A percentile compares a stretch with the other conserved stretches of the same genome.
phyloP scores from a whole-genome alignment of 2,888 invertebrate genomes.

The Euclidia mi region DNA sequence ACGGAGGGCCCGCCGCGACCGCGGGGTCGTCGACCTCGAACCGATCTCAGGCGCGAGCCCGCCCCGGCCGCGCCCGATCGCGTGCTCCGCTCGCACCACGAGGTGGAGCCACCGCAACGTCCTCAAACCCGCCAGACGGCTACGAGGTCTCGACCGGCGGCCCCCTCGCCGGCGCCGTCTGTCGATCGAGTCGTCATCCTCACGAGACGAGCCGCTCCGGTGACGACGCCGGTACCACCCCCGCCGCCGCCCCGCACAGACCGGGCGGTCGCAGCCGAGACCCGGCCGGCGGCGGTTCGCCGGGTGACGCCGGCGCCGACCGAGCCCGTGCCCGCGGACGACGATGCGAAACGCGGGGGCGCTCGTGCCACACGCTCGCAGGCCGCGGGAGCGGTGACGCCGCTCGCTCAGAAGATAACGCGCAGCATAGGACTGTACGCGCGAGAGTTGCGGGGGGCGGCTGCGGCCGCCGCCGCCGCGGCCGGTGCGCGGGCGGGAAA shows the following conservation, averaged over 20 bases:
- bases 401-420: conserved; percentile 67
- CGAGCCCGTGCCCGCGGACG: conserved; percentile 50
- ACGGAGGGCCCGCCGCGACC: conserved; percentile 77
- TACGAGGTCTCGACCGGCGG: conserved; percentile 53
- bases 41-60: conserved; percentile 60
- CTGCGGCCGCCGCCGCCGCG: conserved; percentile 61
- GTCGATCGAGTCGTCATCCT: conserved; percentile 79
- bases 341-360: conserved; percentile 47
- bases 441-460: conserved; percentile 66
- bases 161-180: conserved; percentile 45
- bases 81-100: conserved; percentile 85
- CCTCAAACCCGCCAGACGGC: conserved; percentile 71
- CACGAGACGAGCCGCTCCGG: conserved; percentile 66
- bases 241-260: conserved; percentile 48
- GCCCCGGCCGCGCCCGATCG: conserved; percentile 70
- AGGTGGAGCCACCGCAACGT: conserved; percentile 66
- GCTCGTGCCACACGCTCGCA: conserved; percentile 66
- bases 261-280: conserved; percentile 38
- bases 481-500: conserved; percentile 77
- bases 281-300: conserved; percentile 39
- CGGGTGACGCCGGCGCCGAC: conserved; percentile 48
- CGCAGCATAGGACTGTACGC: conserved; percentile 69
- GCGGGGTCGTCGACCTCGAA: conserved; percentile 69
- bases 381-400: conserved; percentile 54
- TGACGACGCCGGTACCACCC: conserved; percentile 46